phyloP scores from a whole-genome alignment of 1,140 invertebrate species.

The Drosophila mojavensis region DNA sequence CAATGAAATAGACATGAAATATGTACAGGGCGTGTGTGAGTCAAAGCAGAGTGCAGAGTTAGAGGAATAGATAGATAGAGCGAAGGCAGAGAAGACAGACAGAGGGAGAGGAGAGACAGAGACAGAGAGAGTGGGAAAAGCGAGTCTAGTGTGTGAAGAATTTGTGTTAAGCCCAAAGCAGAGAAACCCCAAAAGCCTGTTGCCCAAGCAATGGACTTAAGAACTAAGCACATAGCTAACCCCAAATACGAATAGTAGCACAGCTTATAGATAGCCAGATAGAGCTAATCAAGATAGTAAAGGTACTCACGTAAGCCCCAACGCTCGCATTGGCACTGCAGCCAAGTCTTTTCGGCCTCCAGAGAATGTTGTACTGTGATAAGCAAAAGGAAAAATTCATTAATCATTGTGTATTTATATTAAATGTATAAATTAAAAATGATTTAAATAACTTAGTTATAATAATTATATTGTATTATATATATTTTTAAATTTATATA shows the following conservation, averaged over 20 bases:
- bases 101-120: neutral
- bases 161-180: constrained; percentile 21
- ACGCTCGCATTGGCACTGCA: constrained; percentile 93
- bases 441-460: too few species aligned
- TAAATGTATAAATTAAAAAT: neutral
- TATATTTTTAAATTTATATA: neutral
- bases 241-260: constrained; percentile 24
- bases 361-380: constrained; percentile 91
- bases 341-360: constrained; percentile 94
- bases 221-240: constrained; percentile 23
- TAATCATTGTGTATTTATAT: neutral
- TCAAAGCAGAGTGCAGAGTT: constrained; percentile 27
- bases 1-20: constrained; percentile 52
- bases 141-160: constrained; percentile 3
- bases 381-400: neutral
- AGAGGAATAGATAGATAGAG: neutral
- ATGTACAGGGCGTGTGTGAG: constrained; percentile 33
- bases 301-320: constrained; percentile 89
- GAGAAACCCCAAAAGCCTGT: constrained; percentile 22
- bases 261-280: constrained; percentile 10
- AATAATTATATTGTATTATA: neutral
- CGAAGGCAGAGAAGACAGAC: neutral
- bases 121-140: constrained; percentile 2
- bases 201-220: constrained; percentile 31
- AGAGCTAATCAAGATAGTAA: constrained; percentile 14